Base-by-base conservation (phyloP, 1,140 invertebrate genomes). In the Homalodisca vitripennis region DNA sequence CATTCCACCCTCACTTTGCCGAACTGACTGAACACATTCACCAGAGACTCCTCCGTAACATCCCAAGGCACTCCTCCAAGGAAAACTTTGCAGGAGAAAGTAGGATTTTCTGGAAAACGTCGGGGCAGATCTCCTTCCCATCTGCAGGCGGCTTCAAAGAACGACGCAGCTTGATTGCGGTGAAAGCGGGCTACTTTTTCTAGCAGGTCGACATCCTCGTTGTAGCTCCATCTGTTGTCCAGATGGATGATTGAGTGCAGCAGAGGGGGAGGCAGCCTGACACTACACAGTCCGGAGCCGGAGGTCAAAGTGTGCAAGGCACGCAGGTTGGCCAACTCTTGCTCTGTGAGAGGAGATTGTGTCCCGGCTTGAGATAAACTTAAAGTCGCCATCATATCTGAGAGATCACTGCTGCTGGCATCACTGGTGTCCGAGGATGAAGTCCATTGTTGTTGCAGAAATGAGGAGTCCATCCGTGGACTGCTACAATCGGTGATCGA, bases 41-140 rank as follows among this genome's bases (percentile, higher is more conserved):
- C 82, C 6, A 97, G 81, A 47, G 86, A 83, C 31, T 87, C 83
- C 80, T 99, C 96, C 6, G 90, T 94, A 46, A 98, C 92, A 77
- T 99, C 97, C 92, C 94, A 99, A 1, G 97, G 97, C 57, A 98
- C 88, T 10, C 97, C 98, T 47, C 98, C 98, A 10, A 99, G 82
- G 79, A 99, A 99, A 12, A 98, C n/a, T n/a, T n/a, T n/a, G n/a
- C n/a, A n/a, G n/a, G n/a, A n/a, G n/a, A n/a, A n/a, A n/a, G n/a
- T n/a, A n/a, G n/a, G n/a, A n/a, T n/a, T n/a, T n/a, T n/a, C n/a
- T n/a, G n/a, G n/a, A n/a, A n/a, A n/a, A n/a, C n/a, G n/a, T n/a
- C n/a, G n/a, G n/a, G n/a, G n/a, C n/a, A n/a, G n/a, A n/a, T n/a
- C n/a, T n/a, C n/a, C n/a, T n/a, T n/a, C n/a, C n/a, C n/a, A n/a